phyloP scores from a whole-genome alignment of 2,797 vertebrate genomes.

The Peromyscus melanophrys region DNA sequence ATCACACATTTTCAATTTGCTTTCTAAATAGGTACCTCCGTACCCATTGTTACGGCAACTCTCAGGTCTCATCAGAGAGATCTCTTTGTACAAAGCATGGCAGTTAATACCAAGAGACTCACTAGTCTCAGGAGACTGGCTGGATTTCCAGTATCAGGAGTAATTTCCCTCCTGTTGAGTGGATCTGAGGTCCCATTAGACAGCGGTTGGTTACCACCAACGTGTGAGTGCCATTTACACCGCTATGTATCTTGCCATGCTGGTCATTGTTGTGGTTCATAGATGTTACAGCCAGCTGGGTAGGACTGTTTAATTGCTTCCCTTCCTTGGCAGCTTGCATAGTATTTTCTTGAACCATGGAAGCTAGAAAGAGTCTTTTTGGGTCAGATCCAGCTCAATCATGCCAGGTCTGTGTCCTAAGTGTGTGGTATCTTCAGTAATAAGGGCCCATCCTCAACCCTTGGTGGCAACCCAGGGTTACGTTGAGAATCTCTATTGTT shows the following conservation, averaged over 20 bases:
- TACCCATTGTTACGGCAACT: background rate
- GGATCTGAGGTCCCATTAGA: background rate
- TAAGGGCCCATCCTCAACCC: background rate
- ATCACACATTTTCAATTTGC: background rate
- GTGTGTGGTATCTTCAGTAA: background rate
- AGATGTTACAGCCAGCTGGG: background rate
- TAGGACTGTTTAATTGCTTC: background rate
- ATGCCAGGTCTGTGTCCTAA: background rate
- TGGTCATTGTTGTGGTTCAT: background rate
- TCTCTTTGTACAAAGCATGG: background rate
- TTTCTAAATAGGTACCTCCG: background rate
- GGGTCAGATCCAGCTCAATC: background rate
- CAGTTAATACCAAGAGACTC: background rate
- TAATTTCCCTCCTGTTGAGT: background rate
- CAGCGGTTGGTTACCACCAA: background rate
- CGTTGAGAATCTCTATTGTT: background rate
- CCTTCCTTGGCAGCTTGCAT: background rate
- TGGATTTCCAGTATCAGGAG: background rate
- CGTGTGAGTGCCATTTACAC: background rate
- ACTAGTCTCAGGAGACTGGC: background rate
- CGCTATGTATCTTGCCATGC: background rate
- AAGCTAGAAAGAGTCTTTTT: background rate
- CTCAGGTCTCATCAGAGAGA: background rate
- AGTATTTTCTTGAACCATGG: background rate
- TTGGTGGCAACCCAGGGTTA: background rate